A percentile compares a stretch with the other conserved stretches of the same genome.
phyloP scores from a whole-genome alignment of 2,113 vertebrate genomes.

The Acanthochromis polyacanthus region DNA sequence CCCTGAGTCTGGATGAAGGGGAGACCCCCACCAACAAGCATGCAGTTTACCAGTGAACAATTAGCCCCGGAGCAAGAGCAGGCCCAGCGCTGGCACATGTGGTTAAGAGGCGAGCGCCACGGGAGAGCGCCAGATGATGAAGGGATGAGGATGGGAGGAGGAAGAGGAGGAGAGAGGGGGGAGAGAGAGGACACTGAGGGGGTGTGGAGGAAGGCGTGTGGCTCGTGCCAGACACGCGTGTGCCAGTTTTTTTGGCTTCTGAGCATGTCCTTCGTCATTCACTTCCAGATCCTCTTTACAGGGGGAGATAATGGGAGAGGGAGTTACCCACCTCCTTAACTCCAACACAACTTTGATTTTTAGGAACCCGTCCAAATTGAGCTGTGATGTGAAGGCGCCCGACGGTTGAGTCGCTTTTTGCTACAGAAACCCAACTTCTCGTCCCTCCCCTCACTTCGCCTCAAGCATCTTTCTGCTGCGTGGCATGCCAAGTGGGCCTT shows the following conservation, averaged over 20 bases:
- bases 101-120: constrained; percentile 89
- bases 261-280: constrained; percentile 88
- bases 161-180: constrained; percentile 76
- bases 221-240: constrained; percentile 87
- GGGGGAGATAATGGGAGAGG: constrained; percentile 49
- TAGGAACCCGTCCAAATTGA: constrained; percentile 77
- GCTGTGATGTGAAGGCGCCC: constrained; percentile 80
- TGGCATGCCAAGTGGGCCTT: constrained; percentile 83
- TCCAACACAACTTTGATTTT: constrained; percentile 65
- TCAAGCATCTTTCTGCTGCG: constrained; percentile 52
- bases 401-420: constrained; percentile 72
- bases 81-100: constrained; percentile 89
- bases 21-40: constrained; percentile 76
- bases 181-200: constrained; percentile 77
- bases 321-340: background rate
- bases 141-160: constrained; percentile 87
- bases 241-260: constrained; percentile 86
- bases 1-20: constrained; percentile 59
- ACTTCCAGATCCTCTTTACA: constrained; percentile 82
- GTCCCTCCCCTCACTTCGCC: constrained; percentile 59
- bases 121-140: constrained; percentile 92
- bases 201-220: constrained; percentile 78
- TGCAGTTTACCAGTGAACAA: constrained; percentile 90
- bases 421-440: constrained; percentile 80
- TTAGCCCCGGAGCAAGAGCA: constrained; percentile 92